These are phyloP conservation scores for Cyanoramphus novaezelandiae DNA, from an alignment of 2,113 vertebrate genomes.

Conservation along the genomic window DNA sequence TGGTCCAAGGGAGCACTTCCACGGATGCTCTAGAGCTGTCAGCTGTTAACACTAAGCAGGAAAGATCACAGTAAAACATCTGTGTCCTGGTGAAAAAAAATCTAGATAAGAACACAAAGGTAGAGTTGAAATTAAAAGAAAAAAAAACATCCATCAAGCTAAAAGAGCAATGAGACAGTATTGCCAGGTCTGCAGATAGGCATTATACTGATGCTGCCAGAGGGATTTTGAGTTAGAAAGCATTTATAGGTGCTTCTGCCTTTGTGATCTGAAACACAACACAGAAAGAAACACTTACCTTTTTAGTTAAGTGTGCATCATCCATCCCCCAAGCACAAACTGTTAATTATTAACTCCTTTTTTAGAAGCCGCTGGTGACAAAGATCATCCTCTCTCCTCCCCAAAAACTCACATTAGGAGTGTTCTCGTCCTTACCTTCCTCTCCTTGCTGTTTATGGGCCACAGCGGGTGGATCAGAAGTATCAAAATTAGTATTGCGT, in stretches of 20 bases:
- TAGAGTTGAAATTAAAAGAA: neutral
- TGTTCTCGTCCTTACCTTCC: constrained; percentile 64
- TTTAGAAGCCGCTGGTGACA: neutral
- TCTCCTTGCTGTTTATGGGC: neutral
- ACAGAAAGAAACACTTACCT: neutral
- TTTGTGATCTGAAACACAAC: neutral
- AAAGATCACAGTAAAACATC: neutral
- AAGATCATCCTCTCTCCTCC: neutral
- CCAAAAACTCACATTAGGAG: neutral
- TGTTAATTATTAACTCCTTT: neutral
- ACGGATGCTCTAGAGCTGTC: neutral
- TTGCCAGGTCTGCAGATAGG: neutral
- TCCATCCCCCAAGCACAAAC: neutral
- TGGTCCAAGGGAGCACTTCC: neutral
- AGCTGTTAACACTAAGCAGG: neutral
- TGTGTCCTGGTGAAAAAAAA: neutral
- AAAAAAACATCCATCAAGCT: neutral
- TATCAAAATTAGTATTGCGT: neutral
- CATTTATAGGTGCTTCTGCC: neutral
- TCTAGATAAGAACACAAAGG: neutral
- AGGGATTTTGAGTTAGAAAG: neutral
- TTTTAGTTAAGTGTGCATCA: neutral
- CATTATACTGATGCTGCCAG: neutral
- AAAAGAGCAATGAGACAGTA: neutral
- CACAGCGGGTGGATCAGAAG: neutral